Conservation (phyloP, 2,797 vertebrate species). For the Ceryle rudis region DNA sequence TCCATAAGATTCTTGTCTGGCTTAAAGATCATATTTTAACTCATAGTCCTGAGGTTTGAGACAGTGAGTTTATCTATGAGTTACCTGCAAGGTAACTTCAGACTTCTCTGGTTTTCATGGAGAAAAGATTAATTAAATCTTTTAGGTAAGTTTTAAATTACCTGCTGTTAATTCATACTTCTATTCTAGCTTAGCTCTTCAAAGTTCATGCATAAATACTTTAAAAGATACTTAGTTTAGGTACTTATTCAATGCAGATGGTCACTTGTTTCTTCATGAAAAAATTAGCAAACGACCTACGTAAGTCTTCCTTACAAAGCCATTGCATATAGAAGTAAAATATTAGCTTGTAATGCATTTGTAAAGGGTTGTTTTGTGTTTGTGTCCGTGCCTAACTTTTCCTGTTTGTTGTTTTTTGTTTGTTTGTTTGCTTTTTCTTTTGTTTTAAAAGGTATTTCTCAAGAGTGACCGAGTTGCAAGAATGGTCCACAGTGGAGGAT, state of each 20-base stretch:
- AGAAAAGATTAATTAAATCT: neutral
- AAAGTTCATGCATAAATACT: neutral
- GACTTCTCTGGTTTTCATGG: neutral
- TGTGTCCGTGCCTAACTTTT: neutral
- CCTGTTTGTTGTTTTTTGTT: neutral
- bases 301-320: neutral
- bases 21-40: neutral
- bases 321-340: neutral
- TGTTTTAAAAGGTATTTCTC: conserved; percentile 84
- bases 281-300: neutral
- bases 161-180: neutral
- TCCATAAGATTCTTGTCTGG: neutral
- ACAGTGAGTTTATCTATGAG: neutral
- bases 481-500: conserved; percentile 90
- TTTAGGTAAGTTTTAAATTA: neutral
- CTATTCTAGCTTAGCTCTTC: neutral
- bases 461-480: conserved; percentile 89
- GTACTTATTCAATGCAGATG: neutral
- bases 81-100: neutral
- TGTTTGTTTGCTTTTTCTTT: neutral
- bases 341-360: neutral
- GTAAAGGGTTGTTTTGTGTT: neutral
- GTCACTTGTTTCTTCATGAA: neutral
- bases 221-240: neutral
- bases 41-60: neutral